phyloP scores from a whole-genome alignment of 1,140 invertebrate species.

The Drosophila azteca region DNA sequence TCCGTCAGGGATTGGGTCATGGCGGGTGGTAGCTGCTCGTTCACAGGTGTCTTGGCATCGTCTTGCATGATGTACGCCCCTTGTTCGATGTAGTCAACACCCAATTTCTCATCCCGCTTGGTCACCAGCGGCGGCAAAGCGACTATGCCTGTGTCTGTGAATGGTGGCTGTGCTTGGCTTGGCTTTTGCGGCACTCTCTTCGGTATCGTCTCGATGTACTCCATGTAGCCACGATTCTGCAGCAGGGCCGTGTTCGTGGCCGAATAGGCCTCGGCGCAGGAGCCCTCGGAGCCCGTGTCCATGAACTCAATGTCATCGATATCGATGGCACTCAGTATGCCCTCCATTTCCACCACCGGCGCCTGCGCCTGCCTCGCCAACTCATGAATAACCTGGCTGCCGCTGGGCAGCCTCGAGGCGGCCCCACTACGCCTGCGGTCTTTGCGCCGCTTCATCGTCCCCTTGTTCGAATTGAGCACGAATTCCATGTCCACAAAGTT shows the following conservation, averaged over 20 bases:
- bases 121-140: slow-evolving; percentile 44
- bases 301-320: slow-evolving; percentile 88
- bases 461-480: slow-evolving; percentile 85
- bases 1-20: slow-evolving; percentile 81
- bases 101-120: slow-evolving; percentile 72
- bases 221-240: slow-evolving; percentile 88
- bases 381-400: slow-evolving; percentile 73
- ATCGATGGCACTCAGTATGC: slow-evolving; percentile 78
- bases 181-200: slow-evolving; percentile 22
- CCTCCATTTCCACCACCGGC: slow-evolving; percentile 70
- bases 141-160: not conserved
- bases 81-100: slow-evolving; percentile 86
- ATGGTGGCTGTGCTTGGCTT: slow-evolving; percentile 14
- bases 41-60: slow-evolving; percentile 79
- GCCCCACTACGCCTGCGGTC: slow-evolving; percentile 74
- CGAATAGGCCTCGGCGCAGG: slow-evolving; percentile 86
- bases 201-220: slow-evolving; percentile 86
- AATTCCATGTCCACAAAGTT: slow-evolving; percentile 88
- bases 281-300: slow-evolving; percentile 89
- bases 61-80: slow-evolving; percentile 83
- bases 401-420: slow-evolving; percentile 64
- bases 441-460: slow-evolving; percentile 84
- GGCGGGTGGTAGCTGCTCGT: slow-evolving; percentile 62
- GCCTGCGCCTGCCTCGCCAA: slow-evolving; percentile 76
- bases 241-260: slow-evolving; percentile 84